phyloP scores from a whole-genome alignment of 1,140 invertebrate species.

The Drosophila ananassae region DNA sequence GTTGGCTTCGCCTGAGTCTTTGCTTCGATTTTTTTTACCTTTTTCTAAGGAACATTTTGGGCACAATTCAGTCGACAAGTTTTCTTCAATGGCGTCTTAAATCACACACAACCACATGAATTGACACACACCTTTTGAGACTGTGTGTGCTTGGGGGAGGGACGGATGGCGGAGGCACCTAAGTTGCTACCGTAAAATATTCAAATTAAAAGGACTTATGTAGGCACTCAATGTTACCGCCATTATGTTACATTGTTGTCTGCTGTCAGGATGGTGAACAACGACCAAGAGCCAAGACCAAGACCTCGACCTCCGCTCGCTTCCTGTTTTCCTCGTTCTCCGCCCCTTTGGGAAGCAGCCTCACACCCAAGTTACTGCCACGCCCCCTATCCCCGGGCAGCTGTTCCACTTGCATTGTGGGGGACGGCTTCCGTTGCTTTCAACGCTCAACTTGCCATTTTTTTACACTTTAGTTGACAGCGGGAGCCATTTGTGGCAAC shows the following conservation, averaged over 20 bases:
- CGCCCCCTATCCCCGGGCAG: constrained; percentile 13
- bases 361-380: background rate
- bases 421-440: constrained; percentile 62
- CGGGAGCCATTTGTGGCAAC: constrained; percentile 66
- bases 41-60: constrained; percentile 45
- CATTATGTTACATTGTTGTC: constrained; percentile 80
- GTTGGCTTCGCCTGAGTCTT: background rate
- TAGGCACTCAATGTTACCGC: constrained; percentile 83
- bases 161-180: constrained; percentile 12
- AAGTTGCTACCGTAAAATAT: constrained; percentile 74
- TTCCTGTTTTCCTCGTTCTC: constrained; percentile 12
- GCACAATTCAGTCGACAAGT: constrained; percentile 52
- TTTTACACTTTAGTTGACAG: constrained; percentile 81
- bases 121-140: constrained; percentile 21
- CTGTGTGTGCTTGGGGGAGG: background rate
- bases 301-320: constrained; percentile 53
- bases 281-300: constrained; percentile 45
- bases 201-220: constrained; percentile 83
- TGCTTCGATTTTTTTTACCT: constrained; percentile 3
- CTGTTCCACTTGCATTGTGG: constrained; percentile 54
- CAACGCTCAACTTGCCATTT: constrained; percentile 76
- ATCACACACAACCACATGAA: constrained; percentile 43
- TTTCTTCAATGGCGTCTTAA: constrained; percentile 54
- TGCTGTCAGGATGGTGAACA: constrained; percentile 43
- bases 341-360: background rate